Evolutionary conservation across 1,140 invertebrate species (phyloP).

Genomic region (Gonioctena quinquepunctata): DNA sequence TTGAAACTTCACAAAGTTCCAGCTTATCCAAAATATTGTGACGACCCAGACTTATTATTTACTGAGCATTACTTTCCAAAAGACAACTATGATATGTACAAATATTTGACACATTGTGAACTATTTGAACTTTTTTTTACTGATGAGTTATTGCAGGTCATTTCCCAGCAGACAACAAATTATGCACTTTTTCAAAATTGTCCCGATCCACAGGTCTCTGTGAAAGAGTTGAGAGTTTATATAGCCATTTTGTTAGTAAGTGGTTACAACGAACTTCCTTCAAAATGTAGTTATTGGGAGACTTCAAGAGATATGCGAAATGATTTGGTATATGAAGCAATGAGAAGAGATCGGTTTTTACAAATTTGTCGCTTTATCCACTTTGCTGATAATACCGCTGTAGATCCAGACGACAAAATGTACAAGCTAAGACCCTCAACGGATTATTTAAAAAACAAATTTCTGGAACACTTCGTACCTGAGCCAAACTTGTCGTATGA

Average conservation of each 20-base stretch:
- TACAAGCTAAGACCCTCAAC: slow-evolving; percentile 19
- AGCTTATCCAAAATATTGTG: too few relatives aligned
- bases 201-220: background rate
- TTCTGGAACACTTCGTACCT: slow-evolving; percentile 13
- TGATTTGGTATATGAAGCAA: slow-evolving; percentile 7
- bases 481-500: slow-evolving; percentile 13
- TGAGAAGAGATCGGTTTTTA: slow-evolving; percentile 20
- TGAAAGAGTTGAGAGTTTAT: slow-evolving; percentile 15
- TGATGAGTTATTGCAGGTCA: slow-evolving; percentile 13
- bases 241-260: slow-evolving; percentile 22
- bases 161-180: slow-evolving; percentile 6
- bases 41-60: too few relatives aligned
- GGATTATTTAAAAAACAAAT: slow-evolving; percentile 20
- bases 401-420: slow-evolving; percentile 18
- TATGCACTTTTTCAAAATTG: slow-evolving; percentile 17
- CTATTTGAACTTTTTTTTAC: slow-evolving; percentile 16
- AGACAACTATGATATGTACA: background rate
- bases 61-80: background rate
- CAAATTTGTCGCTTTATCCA: slow-evolving; percentile 26
- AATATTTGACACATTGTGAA: background rate
- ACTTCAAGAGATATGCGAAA: slow-evolving; percentile 13
- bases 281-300: slow-evolving; percentile 24
- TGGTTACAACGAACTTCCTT: slow-evolving; percentile 14
- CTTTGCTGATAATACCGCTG: slow-evolving; percentile 19
- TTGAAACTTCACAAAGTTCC: too few relatives aligned